Conservation (phyloP, 2,797 vertebrate genomes). For the Oophaga sylvatica region DNA sequence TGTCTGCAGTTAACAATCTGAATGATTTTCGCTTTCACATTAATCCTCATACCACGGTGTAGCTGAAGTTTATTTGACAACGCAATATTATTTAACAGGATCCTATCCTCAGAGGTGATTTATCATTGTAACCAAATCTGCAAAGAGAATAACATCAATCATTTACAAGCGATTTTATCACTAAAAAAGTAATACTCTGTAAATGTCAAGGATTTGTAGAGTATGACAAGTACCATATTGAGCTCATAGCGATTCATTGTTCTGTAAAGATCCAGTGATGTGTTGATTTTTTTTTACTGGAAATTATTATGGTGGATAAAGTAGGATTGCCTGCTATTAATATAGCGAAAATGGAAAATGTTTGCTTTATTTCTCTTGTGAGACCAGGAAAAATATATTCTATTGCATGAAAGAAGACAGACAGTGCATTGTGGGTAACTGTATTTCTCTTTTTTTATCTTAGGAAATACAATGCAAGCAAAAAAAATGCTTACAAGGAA, state of each 20-base stretch:
- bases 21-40: slow-evolving; percentile 21
- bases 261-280: slow-evolving; percentile 33
- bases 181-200: slow-evolving; percentile 23
- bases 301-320: slow-evolving; percentile 14
- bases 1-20: slow-evolving; percentile 1
- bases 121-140: slow-evolving; percentile 33
- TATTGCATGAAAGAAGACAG: neutral
- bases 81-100: slow-evolving; percentile 34
- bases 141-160: slow-evolving; percentile 35
- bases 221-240: slow-evolving; percentile 15
- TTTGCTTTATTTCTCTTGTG: slow-evolving; percentile 1
- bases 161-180: slow-evolving; percentile 21
- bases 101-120: slow-evolving; percentile 11
- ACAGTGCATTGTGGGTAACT: neutral
- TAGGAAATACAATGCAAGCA: neutral
- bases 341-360: slow-evolving; percentile 1
- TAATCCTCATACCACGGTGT: slow-evolving; percentile 15
- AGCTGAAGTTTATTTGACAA: slow-evolving; percentile 37
- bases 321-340: neutral
- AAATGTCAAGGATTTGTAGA: slow-evolving; percentile 38
- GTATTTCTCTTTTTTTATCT: neutral
- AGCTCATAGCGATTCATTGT: slow-evolving; percentile 15
- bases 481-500: neutral
- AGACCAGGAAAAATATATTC: neutral
- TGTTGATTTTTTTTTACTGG: slow-evolving; percentile 18